Evolutionary conservation across 2,888 invertebrate genomes (phyloP), one percentile per base, ranked within the genome.

Genomic region (Volucella inflata): DNA sequence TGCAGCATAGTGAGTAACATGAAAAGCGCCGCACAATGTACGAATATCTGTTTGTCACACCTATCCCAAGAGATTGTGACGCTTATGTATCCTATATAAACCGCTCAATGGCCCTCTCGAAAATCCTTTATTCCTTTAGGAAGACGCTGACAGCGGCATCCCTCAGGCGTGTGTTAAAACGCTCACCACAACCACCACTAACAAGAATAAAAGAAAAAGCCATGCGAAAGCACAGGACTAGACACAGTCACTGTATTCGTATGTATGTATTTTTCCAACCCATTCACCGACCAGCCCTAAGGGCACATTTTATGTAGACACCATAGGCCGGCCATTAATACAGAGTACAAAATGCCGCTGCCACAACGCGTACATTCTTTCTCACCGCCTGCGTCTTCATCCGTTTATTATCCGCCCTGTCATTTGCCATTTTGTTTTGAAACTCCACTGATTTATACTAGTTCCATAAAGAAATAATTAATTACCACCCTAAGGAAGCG

Each of bases 381-480:
- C 21, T 17, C 42, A 10, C 9, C 44, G 14, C 62, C 42, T 48
- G 2, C 44, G 10, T 16, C 50, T 21, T n/a, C 48, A 38, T 67
- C 30, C 48, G 55, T 55, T 57, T 71, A 70, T 64, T 71, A 72
- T 65, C 71, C 72, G 51, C 59, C 79, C 72, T 72, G 79, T 79
- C 79, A 79, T 72, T 79, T 72, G 79, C 79, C 79, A 72, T 79
- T 79, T 79, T 79, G 79, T 67, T 72, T 79, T 44, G 72, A 65
- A 79, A 72, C 57, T 78, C 62, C 51, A 40, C 79, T 79, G 79
- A 79, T 79, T 79, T 79, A 79, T 79, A 60, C 79, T 79, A 67
- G 72, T 79, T 79, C 48, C 72, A 72, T 79, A 79, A 79, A 79
- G 72, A 72, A 79, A 79, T 79, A 79, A 79, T 79, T 79, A 79